Conservation (phyloP, 1,140 invertebrate genomes). For the Zaprionus vittiger region DNA sequence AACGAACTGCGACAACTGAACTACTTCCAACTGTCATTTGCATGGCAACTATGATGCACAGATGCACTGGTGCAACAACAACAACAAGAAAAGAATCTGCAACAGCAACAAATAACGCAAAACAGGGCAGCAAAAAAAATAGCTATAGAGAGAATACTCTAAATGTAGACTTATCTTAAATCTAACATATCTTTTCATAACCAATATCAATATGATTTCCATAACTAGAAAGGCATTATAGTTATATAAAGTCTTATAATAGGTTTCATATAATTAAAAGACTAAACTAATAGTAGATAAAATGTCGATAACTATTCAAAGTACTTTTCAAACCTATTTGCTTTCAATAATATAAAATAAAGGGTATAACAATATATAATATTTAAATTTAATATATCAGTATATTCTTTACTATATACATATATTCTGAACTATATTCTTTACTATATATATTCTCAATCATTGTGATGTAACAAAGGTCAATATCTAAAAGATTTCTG, state of each 20-base stretch:
- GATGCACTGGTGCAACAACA: constrained; percentile 35
- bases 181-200: too few species aligned
- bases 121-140: not conserved
- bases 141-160: not conserved
- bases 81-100: constrained; percentile 9
- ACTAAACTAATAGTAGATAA: not conserved
- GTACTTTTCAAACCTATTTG: too few species aligned
- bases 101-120: constrained; percentile 12
- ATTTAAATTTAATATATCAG: not conserved
- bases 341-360: too few species aligned
- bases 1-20: constrained; percentile 53
- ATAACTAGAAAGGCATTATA: too few species aligned
- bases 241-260: not conserved
- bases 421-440: too few species aligned
- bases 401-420: not conserved
- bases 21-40: constrained; percentile 78
- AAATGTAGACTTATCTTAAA: too few species aligned
- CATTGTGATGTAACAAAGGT: too few species aligned
- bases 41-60: constrained; percentile 67
- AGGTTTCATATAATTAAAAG: not conserved
- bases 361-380: not conserved
- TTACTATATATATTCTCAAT: too few species aligned
- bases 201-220: too few species aligned
- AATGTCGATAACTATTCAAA: not conserved
- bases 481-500: too few species aligned